These are phyloP conservation scores for Megastigmus dorsalis DNA, from an alignment of 2,888 invertebrate species.

Conservation along the genomic window DNA sequence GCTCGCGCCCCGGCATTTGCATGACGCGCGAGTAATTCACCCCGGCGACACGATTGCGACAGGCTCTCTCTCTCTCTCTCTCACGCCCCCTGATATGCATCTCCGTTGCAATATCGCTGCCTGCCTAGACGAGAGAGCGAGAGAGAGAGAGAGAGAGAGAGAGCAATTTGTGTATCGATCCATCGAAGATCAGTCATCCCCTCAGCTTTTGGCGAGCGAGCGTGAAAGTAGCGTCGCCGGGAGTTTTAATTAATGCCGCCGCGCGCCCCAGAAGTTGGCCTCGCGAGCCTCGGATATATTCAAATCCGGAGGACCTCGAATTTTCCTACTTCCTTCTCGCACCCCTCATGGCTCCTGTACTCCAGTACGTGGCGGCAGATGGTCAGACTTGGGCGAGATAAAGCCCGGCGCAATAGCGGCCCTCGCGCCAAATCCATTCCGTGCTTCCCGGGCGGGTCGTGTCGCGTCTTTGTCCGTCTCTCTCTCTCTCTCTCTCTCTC, in stretches of 20 bases:
- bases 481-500: too few relatives aligned
- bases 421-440: too few relatives aligned
- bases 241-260: constrained; percentile 71
- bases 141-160: too few relatives aligned
- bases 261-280: constrained; percentile 42
- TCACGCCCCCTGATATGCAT: constrained; percentile 29
- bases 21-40: constrained; percentile 29
- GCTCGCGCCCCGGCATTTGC: constrained; percentile 31
- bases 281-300: constrained; percentile 62
- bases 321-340: constrained; percentile 34
- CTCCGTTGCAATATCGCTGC: too few relatives aligned
- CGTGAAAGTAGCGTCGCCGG: too few relatives aligned
- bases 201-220: too few relatives aligned
- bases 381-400: too few relatives aligned
- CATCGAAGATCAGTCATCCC: constrained; percentile 38
- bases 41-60: background rate
- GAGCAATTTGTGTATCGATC: constrained; percentile 45
- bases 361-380: constrained; percentile 63
- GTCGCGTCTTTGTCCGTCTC: too few relatives aligned
- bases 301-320: constrained; percentile 64
- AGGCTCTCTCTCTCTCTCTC: too few relatives aligned
- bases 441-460: too few relatives aligned
- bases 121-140: too few relatives aligned
- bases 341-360: background rate
- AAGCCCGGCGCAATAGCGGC: too few relatives aligned